Evolutionary conservation across 2,113 vertebrate species (phyloP), one percentile per base, ranked within the genome.

Genomic region (Spilogale gracilis): DNA sequence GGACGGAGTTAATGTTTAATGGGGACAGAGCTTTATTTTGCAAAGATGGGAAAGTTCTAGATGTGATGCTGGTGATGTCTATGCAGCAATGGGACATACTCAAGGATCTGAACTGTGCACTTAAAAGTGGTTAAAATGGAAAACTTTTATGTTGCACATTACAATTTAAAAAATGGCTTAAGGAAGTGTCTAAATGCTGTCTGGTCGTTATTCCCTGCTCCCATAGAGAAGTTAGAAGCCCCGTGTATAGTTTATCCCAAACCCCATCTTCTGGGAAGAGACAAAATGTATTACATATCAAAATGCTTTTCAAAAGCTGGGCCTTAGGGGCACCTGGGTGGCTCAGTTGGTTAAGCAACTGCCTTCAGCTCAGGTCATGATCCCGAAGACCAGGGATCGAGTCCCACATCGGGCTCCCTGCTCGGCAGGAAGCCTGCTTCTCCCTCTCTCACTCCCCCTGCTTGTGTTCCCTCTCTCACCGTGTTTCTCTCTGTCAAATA

Each of bases 241-340:
- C 82, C 73, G 60, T 52, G 16, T 32, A 54, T 20, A 88, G 18
- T 52, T 87, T 17, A 71, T 69, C 30, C 61, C 32, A 85, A 93
- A 73, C 52, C 85, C 43, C 60, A 9, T 38, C 21, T 81, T 89
- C 79, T 78, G 43, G 67, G 83, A 96, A 79, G 52, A 97, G 60
- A 90, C 48, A 50, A 94, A 91, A 85, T 43, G 23, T 12, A 45
- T 17, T 61, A 50, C 79, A 30, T 18, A n/a, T 13, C 69, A 73
- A 95, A 94, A 80, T 17, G 17, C 27, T 61, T 81, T 74, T 78
- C 38, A 5, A n/a, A 67, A 88, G 25, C 23, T 43, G 43, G 65
- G 30, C 27, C 50, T 86, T 38, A 38, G 38, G 38, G 38, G 38
- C 38, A 2, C 38, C 38, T 38, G 38, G 38, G 38, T 38, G 38